Base-by-base conservation (phyloP, 2,797 vertebrate genomes). In the Enteromius thamalakanensis region DNA sequence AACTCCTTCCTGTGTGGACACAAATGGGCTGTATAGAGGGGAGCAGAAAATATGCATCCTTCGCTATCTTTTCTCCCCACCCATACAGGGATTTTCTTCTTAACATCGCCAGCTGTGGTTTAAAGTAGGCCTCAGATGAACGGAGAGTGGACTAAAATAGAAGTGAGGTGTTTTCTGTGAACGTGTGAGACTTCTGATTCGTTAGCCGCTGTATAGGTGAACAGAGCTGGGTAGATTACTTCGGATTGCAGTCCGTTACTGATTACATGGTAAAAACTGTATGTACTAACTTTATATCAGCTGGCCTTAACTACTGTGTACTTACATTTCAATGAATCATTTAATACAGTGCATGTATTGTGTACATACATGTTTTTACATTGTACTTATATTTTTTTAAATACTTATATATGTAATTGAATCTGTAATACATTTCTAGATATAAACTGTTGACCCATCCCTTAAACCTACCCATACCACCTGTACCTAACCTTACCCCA, bases 1-100 rank as follows among this genome's bases (percentile, higher is more conserved):
- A 92, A 90, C 77, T 87, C 90, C 78, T 77, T 87, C 90, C 86
- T 87, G 84, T 89, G 87, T 82, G 84, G 79, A 91, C 88, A 88
- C 83, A 87, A 79, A 68, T 64, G 21, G 70, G 84, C 83, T 84
- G 55, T 12, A 70, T 8, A 14, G 79, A 69, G 88, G 85, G 86
- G 32, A 64, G 80, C n/a, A 42, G 49, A 83, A 80, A 80, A 69
- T 78, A 80, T 64, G 71, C 47, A 81, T 88, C 40, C 84, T 86
- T 90, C 79, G 9, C 85, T 23, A 42, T 53, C 88, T 86, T 86
- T 67, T 75, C 32, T 51, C 64, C 21, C 7, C 68, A 80, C 60
- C 12, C 17, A 9, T 65, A 51, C 62, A 29, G 21, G 32, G 68
- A 58, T 45, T 68, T 23, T 34, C 51, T 82, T 53, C 69, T 75